These are phyloP conservation scores for Odocoileus hemionus DNA, from an alignment of 2,113 vertebrate genomes.

Conservation along the genomic window DNA sequence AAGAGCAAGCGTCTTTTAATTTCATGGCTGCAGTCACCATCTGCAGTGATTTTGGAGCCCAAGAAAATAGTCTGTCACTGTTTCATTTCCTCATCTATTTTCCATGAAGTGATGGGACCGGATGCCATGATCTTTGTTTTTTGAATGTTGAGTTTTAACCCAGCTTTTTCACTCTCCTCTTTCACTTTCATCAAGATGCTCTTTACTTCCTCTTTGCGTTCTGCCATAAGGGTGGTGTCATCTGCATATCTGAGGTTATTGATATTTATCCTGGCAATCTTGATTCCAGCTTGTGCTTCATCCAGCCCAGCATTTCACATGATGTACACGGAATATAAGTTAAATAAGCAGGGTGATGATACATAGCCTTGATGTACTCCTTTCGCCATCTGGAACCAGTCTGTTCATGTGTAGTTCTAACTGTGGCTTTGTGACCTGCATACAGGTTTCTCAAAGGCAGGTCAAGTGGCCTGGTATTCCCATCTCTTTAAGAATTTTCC, in stretches of 20 bases:
- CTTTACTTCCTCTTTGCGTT: too few relatives aligned
- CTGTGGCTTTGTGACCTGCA: neutral
- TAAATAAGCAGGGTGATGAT: neutral
- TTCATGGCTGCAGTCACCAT: neutral
- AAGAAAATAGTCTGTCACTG: neutral
- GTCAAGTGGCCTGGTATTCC: neutral
- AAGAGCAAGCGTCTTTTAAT: neutral
- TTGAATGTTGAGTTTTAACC: neutral
- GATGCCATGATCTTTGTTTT: neutral
- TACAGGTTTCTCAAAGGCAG: neutral
- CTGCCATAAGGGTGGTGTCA: neutral
- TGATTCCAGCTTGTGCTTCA: neutral
- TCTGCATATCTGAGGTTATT: neutral
- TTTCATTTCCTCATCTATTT: neutral
- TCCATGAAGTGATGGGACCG: neutral
- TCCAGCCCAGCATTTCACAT: neutral
- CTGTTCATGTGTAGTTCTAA: neutral
- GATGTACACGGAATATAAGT: neutral
- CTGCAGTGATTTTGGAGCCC: neutral
- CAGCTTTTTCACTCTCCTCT: neutral
- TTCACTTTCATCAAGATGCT: neutral
- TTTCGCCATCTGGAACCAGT: neutral
- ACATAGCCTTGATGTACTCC: neutral
- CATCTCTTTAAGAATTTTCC: neutral
- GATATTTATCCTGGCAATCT: neutral